Conservation (phyloP, 2,888 invertebrate genomes). For the Orchesella flavescens region DNA sequence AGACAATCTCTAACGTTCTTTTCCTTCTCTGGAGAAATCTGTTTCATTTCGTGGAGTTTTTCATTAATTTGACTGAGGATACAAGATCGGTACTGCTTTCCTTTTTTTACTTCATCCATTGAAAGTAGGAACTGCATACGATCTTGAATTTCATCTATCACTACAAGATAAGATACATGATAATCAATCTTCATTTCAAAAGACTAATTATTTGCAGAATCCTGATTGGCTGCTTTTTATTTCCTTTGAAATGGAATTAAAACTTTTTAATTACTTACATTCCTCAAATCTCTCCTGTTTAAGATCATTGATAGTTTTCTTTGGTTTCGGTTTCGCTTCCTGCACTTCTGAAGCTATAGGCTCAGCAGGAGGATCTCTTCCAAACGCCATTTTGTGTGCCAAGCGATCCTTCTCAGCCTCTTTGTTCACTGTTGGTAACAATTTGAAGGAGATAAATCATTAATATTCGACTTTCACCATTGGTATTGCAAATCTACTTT, state of each 20-base stretch:
- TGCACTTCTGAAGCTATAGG: not conserved
- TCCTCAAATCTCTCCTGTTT: slow-evolving; percentile 54
- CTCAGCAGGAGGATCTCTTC: slow-evolving; percentile 55
- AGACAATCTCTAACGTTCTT: slow-evolving; percentile 44
- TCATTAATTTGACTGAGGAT: slow-evolving; percentile 62
- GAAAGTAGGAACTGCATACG: slow-evolving; percentile 56
- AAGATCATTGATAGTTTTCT: slow-evolving; percentile 40
- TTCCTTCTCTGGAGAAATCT: slow-evolving; percentile 39
- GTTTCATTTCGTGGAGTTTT: slow-evolving; percentile 55
- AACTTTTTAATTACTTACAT: slow-evolving; percentile 55
- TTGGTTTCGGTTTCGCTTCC: not conserved
- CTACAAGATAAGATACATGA: slow-evolving; percentile 1
- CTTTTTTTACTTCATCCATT: slow-evolving; percentile 48
- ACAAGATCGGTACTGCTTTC: slow-evolving; percentile 45
- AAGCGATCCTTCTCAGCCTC: slow-evolving; percentile 65
- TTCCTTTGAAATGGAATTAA: not conserved
- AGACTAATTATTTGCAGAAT: no score
- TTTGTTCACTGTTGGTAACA: slow-evolving; percentile 49
- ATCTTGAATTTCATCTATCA: slow-evolving; percentile 61
- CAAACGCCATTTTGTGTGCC: slow-evolving; percentile 67
- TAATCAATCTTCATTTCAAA: not conserved
- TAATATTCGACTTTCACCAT: not conserved
- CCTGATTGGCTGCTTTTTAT: no score
- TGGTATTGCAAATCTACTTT: not conserved
- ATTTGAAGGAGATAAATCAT: not conserved